phyloP scores from a whole-genome alignment of 2,888 invertebrate genomes.

The Ametastegia equiseti region DNA sequence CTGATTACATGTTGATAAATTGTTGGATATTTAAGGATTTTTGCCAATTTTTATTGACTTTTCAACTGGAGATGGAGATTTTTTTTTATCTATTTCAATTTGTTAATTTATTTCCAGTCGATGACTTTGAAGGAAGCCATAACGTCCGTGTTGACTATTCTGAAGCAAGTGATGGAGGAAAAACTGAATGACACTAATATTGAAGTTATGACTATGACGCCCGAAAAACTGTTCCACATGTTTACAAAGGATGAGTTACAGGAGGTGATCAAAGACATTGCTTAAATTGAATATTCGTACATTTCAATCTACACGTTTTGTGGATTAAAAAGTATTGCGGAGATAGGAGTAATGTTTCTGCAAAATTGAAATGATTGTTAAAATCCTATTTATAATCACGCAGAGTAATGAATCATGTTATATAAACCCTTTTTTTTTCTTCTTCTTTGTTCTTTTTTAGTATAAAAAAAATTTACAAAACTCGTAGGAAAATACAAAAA shows the following conservation, averaged over 20 bases:
- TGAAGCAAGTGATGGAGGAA: constrained; percentile 99
- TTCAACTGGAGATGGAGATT: too few relatives aligned
- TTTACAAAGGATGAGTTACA: constrained; percentile 93
- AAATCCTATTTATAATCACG: constrained; percentile 21
- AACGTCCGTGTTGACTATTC: constrained; percentile 92
- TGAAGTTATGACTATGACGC: constrained; percentile 97
- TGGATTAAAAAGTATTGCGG: neutral
- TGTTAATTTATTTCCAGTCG: constrained; percentile 81
- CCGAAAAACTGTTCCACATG: constrained; percentile 91
- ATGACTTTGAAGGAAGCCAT: constrained; percentile 97
- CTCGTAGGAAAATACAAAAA: constrained; percentile 33
- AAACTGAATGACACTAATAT: constrained; percentile 98
- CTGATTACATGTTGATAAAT: too few relatives aligned
- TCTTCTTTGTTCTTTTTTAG: constrained; percentile 9
- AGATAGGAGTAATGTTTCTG: neutral
- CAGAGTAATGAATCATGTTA: constrained; percentile 25
- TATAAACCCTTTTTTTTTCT: neutral
- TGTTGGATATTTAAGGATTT: too few relatives aligned
- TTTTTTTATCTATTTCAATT: neutral
- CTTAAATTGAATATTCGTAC: constrained; percentile 73
- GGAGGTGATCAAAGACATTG: constrained; percentile 89
- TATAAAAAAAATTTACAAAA: neutral
- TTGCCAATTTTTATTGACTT: too few relatives aligned
- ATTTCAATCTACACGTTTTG: neutral
- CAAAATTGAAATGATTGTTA: constrained; percentile 15